phyloP scores from a whole-genome alignment of 2,888 invertebrate species.

The Pyrgus malvae region DNA sequence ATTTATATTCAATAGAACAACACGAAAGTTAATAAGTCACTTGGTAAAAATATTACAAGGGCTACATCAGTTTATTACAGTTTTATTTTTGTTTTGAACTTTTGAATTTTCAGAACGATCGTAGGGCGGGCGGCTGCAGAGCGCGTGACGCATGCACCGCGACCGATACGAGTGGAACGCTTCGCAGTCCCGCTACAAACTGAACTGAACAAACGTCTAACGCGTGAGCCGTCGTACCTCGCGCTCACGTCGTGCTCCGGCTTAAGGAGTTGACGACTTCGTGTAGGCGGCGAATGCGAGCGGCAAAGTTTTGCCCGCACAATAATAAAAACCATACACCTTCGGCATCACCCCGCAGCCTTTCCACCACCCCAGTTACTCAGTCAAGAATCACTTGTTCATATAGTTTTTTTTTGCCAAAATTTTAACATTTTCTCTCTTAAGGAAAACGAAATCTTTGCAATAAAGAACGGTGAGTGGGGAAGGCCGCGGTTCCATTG shows the following conservation, averaged over 20 bases:
- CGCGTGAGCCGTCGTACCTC: not conserved
- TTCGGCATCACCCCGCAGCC: no score
- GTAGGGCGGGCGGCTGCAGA: constrained; percentile 34
- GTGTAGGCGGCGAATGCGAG: constrained; percentile 8
- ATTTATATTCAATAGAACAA: constrained; percentile 7
- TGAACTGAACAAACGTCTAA: not conserved
- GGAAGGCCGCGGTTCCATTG: constrained; percentile 69
- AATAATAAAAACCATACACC: no score
- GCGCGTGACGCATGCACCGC: not conserved
- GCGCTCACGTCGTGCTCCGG: not conserved
- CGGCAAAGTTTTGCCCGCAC: no score
- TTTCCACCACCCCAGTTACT: no score
- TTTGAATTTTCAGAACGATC: not conserved
- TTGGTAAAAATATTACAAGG: no score
- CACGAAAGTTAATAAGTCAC: constrained; percentile 3
- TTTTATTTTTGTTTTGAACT: not conserved
- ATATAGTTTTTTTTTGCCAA: not conserved
- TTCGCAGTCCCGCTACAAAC: constrained; percentile 3
- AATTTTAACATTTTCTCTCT: constrained; percentile 44
- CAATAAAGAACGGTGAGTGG: constrained; percentile 58
- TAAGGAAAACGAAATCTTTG: constrained; percentile 62
- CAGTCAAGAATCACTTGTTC: not conserved
- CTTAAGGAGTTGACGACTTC: not conserved
- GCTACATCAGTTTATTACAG: no score
- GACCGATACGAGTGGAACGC: constrained; percentile 6